Conservation (phyloP, 2,113 vertebrate species). For the Oreotrochilus melanogaster region DNA sequence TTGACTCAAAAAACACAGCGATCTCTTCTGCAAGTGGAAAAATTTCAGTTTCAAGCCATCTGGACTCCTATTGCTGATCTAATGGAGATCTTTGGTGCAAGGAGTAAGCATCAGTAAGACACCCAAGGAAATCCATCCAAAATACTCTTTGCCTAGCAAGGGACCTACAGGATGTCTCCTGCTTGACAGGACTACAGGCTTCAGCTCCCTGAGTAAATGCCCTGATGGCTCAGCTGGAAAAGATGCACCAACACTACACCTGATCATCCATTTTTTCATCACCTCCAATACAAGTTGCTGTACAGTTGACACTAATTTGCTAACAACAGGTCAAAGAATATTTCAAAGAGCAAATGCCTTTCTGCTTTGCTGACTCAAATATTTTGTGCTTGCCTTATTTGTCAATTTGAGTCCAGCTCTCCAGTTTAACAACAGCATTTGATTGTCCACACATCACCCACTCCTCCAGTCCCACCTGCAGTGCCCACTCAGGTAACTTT, state of each 20-base stretch:
- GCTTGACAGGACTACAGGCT: fast-evolving
- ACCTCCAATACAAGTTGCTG: background rate
- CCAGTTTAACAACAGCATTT: background rate
- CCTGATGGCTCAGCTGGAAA: background rate
- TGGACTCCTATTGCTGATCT: background rate
- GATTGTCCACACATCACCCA: background rate
- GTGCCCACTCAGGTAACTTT: background rate
- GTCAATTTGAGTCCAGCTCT: background rate
- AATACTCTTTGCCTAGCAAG: fast-evolving
- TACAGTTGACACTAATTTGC: background rate
- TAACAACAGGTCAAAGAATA: background rate
- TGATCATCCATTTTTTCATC: background rate
- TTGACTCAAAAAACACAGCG: background rate
- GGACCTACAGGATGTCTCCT: background rate
- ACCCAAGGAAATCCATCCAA: background rate
- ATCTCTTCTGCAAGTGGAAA: background rate
- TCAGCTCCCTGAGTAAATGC: fast-evolving
- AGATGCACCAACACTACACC: background rate
- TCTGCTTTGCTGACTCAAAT: background rate
- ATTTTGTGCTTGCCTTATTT: background rate
- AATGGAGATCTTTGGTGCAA: fast-evolving
- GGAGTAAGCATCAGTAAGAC: background rate
- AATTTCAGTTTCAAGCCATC: background rate
- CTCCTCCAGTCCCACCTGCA: background rate
- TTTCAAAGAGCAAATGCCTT: fast-evolving